Percentiles rank a stretch among this genome's conserved stretches.
Evolutionary conservation across 2,888 invertebrate genomes (phyloP).

Genomic region (Hydrotaea diabolus): DNA sequence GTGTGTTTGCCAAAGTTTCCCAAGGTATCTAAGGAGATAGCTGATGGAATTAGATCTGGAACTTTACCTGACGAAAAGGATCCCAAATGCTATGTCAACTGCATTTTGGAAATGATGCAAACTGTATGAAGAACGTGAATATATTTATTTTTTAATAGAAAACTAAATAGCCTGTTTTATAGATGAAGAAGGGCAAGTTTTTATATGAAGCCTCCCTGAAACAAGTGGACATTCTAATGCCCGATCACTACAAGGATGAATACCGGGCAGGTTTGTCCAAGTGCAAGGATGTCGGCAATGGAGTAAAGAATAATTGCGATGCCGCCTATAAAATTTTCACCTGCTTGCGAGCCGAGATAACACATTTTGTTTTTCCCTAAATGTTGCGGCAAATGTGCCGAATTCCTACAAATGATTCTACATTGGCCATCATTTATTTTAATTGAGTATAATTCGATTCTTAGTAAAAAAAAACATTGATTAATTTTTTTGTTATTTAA

Average conservation of each 20-base stretch:
- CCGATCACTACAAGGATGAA: conserved; percentile 76
- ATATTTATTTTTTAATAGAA: background rate
- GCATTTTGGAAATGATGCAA: conserved; percentile 82
- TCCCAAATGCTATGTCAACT: conserved; percentile 82
- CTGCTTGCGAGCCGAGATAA: conserved; percentile 74
- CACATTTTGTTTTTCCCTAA: conserved; percentile 77
- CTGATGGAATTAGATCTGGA: conserved; percentile 75
- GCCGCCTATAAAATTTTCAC: conserved; percentile 74
- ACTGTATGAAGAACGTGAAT: conserved; percentile 76
- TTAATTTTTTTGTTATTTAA: conserved; percentile 18
- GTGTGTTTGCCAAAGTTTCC: conserved; percentile 84
- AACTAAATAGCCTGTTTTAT: background rate
- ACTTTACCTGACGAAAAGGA: conserved; percentile 76
- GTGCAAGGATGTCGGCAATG: conserved; percentile 76
- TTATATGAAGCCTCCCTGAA: conserved; percentile 76
- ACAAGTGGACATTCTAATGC: conserved; percentile 79
- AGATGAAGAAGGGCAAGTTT: conserved; percentile 80
- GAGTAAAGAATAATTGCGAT: conserved; percentile 79
- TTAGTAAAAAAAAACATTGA: background rate
- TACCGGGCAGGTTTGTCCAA: conserved; percentile 73
- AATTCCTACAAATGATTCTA: background rate
- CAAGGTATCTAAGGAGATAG: conserved; percentile 74
- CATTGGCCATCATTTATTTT: conserved; percentile 31
- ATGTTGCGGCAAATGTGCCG: conserved; percentile 1
- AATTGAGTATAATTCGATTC: conserved; percentile 27